Evolutionary conservation across 2,797 vertebrate species (phyloP).

Genomic region (Trichosurus vulpecula): DNA sequence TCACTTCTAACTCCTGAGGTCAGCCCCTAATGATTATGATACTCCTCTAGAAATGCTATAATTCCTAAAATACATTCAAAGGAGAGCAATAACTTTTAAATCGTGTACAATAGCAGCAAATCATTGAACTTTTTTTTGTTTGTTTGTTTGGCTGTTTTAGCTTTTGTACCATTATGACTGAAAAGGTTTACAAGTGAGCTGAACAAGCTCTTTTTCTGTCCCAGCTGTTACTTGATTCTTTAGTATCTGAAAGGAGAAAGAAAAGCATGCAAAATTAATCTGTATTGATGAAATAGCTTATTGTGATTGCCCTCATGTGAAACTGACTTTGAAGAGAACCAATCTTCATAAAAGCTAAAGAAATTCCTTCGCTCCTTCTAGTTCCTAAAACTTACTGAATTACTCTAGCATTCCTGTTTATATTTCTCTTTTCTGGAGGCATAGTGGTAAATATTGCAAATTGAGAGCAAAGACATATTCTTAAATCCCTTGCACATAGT

Average conservation of each 20-base stretch:
- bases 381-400: background rate
- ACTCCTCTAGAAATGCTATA: background rate
- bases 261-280: background rate
- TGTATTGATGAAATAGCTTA: background rate
- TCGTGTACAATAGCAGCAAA: background rate
- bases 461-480: background rate
- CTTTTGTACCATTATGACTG: background rate
- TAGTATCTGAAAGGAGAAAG: background rate
- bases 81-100: background rate
- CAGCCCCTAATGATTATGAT: background rate
- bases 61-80: background rate
- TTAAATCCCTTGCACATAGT: background rate
- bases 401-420: background rate
- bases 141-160: background rate
- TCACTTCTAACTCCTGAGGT: background rate
- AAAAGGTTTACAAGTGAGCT: background rate
- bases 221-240: background rate
- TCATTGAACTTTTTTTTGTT: background rate
- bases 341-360: background rate
- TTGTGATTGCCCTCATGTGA: background rate
- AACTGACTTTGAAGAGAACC: background rate
- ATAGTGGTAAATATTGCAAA: slow-evolving; percentile 5
- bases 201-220: background rate
- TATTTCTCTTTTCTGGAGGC: background rate
- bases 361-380: background rate